These are phyloP conservation scores for Nephrotoma flavescens DNA, from an alignment of 2,888 invertebrate genomes.

Conservation along the genomic window DNA sequence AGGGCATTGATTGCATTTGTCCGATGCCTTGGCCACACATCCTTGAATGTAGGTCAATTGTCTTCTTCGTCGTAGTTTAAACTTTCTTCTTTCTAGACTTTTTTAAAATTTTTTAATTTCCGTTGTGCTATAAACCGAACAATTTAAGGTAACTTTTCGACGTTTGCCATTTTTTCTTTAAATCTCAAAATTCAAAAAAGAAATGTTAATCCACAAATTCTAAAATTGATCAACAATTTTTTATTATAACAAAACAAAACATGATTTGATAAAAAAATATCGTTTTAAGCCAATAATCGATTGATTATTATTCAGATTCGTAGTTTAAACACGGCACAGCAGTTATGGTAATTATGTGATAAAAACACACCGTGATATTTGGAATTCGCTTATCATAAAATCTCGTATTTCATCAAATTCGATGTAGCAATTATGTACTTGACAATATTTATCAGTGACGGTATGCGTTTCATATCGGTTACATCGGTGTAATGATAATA, in stretches of 20 bases:
- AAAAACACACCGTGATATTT: neutral
- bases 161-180: no score
- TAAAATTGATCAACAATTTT: neutral
- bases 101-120: no score
- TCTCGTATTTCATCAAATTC: neutral
- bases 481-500: neutral
- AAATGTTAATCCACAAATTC: no score
- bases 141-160: no score
- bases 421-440: neutral
- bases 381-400: neutral
- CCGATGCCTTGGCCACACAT: no score
- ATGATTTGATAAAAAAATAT: neutral
- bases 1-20: no score
- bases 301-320: neutral
- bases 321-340: neutral
- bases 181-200: no score
- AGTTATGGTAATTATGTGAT: neutral
- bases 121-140: no score
- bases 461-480: neutral
- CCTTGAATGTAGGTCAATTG: no score
- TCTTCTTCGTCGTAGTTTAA: no score
- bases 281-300: neutral
- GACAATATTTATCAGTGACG: neutral
- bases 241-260: neutral
- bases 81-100: no score